Evolutionary conservation across 2,888 invertebrate genomes (phyloP).

Genomic region (Synergus laeviventris): DNA sequence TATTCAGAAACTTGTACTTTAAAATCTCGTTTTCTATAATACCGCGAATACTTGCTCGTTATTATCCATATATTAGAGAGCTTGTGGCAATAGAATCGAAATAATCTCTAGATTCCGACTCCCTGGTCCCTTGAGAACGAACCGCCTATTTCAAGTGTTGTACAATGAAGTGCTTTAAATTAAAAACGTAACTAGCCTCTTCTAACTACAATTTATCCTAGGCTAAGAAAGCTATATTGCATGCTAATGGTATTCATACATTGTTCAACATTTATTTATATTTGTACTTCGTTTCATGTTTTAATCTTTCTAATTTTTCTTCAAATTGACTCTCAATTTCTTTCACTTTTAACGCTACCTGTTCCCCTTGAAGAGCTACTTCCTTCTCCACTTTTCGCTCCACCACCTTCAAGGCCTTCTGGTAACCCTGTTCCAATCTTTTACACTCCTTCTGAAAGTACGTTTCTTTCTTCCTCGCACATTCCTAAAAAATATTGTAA

Average conservation of each 20-base stretch:
- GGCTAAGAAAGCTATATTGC: conserved; percentile 71
- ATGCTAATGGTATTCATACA: conserved; percentile 66
- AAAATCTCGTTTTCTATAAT: conserved; percentile 35
- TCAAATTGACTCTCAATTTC: conserved; percentile 65
- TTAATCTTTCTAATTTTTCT: conserved; percentile 68
- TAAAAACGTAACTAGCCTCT: conserved; percentile 73
- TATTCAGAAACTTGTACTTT: conserved; percentile 36
- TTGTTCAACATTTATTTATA: conserved; percentile 72
- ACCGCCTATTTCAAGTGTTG: conserved; percentile 62
- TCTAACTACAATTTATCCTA: conserved; percentile 69
- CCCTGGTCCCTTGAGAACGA: conserved; percentile 60
- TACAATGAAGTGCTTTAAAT: conserved; percentile 73
- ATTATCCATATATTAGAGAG: conserved; percentile 33
- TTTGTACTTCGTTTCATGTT: conserved; percentile 73
- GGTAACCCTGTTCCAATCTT: conserved; percentile 81
- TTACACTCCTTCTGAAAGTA: conserved; percentile 81
- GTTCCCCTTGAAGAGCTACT: conserved; percentile 77
- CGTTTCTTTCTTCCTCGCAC: conserved; percentile 81
- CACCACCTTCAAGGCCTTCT: conserved; percentile 78
- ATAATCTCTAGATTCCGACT: conserved; percentile 47
- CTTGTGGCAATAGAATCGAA: conserved; percentile 25
- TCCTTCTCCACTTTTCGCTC: conserved; percentile 78
- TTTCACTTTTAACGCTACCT: conserved; percentile 68
- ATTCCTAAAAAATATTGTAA: conserved; percentile 75
- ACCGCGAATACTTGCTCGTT: conserved; percentile 31